Conservation (phyloP, 2,797 vertebrate genomes). For the Monodelphis domestica region DNA sequence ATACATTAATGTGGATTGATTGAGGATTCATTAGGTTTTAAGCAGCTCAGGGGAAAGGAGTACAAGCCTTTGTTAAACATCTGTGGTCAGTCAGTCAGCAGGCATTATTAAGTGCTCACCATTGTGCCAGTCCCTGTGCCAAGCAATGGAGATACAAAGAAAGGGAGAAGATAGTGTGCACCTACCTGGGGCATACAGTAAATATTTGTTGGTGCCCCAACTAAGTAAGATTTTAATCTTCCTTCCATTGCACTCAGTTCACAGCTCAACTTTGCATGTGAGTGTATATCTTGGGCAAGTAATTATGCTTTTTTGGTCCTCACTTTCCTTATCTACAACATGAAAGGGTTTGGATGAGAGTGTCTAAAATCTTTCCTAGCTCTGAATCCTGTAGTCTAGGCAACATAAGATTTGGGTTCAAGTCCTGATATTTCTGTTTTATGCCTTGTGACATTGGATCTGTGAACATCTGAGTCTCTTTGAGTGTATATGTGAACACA, state of each 20-base stretch:
- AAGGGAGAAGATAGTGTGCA: not conserved
- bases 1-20: slow-evolving; percentile 6
- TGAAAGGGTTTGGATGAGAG: not conserved
- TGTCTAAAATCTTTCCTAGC: not conserved
- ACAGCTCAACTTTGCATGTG: not conserved
- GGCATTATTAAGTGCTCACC: not conserved
- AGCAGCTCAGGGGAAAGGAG: not conserved
- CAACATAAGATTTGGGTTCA: not conserved
- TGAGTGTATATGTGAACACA: not conserved
- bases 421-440: not conserved
- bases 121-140: not conserved
- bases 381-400: not conserved
- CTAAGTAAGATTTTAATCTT: not conserved
- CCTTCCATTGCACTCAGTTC: not conserved
- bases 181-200: not conserved
- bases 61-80: not conserved
- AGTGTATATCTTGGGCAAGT: not conserved
- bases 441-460: not conserved
- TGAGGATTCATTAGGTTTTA: not conserved
- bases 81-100: not conserved
- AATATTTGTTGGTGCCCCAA: not conserved
- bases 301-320: not conserved
- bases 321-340: not conserved
- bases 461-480: not conserved
- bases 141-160: not conserved